These are phyloP conservation scores for Pollenia labialis DNA, from an alignment of 2,888 invertebrate genomes.

Conservation along the genomic window DNA sequence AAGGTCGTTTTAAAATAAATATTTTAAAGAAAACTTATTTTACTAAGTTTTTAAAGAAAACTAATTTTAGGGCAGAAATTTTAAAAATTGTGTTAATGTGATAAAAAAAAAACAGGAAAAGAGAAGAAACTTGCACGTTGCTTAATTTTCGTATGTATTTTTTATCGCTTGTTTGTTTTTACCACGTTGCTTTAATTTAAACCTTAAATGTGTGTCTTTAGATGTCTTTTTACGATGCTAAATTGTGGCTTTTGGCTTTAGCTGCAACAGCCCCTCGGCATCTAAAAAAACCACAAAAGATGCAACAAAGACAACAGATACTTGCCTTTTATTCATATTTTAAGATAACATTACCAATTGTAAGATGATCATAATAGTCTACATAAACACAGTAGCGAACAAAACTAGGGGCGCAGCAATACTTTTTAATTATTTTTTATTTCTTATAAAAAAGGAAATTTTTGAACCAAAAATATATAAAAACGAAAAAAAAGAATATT, in stretches of 20 bases:
- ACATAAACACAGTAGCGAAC: not conserved
- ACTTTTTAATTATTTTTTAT: no score
- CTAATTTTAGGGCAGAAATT: no score
- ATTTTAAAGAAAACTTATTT: no score
- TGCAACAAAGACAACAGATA: slow-evolving; percentile 27
- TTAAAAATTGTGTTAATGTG: no score
- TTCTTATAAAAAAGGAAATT: no score
- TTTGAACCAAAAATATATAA: no score
- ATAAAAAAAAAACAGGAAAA: not conserved
- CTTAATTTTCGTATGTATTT: not conserved
- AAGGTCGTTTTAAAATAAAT: no score
- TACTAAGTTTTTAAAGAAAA: no score
- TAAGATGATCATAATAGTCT: slow-evolving; percentile 14
- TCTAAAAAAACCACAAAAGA: slow-evolving; percentile 29
- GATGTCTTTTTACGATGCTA: slow-evolving; percentile 37
- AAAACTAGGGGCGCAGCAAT: not conserved
- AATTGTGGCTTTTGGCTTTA: slow-evolving; percentile 64
- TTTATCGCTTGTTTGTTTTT: slow-evolving; percentile 22
- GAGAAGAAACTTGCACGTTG: slow-evolving; percentile 9
- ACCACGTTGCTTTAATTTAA: slow-evolving; percentile 22
- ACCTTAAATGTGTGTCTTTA: slow-evolving; percentile 24
- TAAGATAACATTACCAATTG: slow-evolving; percentile 10
- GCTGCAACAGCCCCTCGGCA: slow-evolving; percentile 28
- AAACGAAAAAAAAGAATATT: no score
- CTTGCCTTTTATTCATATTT: not conserved